phyloP scores from a whole-genome alignment of 2,113 vertebrate species.

The Lutjanus erythropterus region DNA sequence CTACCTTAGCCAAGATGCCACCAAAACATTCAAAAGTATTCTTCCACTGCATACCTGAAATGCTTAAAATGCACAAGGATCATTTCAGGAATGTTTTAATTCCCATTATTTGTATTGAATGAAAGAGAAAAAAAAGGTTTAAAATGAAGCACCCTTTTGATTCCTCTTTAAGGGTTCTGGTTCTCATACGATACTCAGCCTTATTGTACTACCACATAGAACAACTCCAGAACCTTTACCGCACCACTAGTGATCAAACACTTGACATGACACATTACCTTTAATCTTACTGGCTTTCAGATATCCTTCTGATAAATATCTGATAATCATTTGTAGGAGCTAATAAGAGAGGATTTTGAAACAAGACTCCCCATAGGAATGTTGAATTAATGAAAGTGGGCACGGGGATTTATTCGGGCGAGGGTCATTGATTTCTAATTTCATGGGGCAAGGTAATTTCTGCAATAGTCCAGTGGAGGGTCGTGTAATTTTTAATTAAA shows the following conservation, averaged over 20 bases:
- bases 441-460: constrained; percentile 48
- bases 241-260: background rate
- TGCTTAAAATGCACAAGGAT: too few species aligned
- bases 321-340: constrained; percentile 20
- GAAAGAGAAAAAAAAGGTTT: too few species aligned
- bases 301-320: constrained; percentile 14
- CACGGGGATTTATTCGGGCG: constrained; percentile 39
- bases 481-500: constrained; percentile 62
- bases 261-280: background rate
- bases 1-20: too few species aligned
- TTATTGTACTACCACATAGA: background rate
- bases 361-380: constrained; percentile 23
- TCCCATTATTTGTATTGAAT: too few species aligned
- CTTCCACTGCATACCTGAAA: too few species aligned
- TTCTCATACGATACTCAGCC: too few species aligned
- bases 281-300: constrained; percentile 3
- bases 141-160: too few species aligned
- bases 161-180: too few species aligned
- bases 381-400: constrained; percentile 46
- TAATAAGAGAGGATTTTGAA: constrained; percentile 26
- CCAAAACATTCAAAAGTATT: too few species aligned
- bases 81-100: too few species aligned
- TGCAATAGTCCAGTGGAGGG: constrained; percentile 50
- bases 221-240: background rate
- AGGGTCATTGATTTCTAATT: constrained; percentile 67